Conservation (phyloP, 1,140 invertebrate genomes). For the Zaprionus vittiger region DNA sequence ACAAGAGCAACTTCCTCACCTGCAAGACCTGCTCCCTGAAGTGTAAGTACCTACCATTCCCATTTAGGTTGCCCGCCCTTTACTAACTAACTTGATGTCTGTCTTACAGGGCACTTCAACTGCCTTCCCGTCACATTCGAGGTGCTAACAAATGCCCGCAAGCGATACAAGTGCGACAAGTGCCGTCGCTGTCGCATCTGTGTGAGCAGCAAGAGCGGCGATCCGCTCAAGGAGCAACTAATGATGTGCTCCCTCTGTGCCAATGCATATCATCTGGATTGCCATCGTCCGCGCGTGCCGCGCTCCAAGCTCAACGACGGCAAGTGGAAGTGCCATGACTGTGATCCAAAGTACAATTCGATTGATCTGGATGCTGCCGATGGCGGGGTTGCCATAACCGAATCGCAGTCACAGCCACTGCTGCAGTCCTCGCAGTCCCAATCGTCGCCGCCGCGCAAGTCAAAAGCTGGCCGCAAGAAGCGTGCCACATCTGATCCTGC, state of each 20-base stretch:
- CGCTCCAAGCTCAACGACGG: constrained; percentile 13
- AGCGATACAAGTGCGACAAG: constrained; percentile 61
- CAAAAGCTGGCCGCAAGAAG: constrained; percentile 59
- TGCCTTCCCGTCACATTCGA: constrained; percentile 52
- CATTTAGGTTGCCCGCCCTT: background rate
- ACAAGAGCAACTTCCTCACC: constrained; percentile 66
- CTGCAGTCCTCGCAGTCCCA: background rate
- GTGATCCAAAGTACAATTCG: constrained; percentile 20
- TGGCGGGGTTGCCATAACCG: background rate
- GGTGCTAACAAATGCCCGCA: constrained; percentile 50
- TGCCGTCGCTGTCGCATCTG: constrained; percentile 59
- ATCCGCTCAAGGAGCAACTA: constrained; percentile 21
- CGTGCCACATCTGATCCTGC: constrained; percentile 48
- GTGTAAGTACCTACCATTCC: constrained; percentile 43
- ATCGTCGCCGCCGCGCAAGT: constrained; percentile 41
- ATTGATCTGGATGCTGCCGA: constrained; percentile 5
- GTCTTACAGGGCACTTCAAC: constrained; percentile 57
- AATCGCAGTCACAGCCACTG: background rate
- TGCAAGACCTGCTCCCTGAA: constrained; percentile 68
- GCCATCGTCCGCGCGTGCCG: constrained; percentile 58
- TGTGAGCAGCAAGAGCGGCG: background rate
- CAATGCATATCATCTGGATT: constrained; percentile 59
- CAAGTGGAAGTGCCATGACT: constrained; percentile 69
- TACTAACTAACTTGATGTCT: background rate
- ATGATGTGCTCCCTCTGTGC: constrained; percentile 57